A percentile compares a stretch with the other conserved stretches of the same genome.
Evolutionary conservation across 2,888 invertebrate species (phyloP).

Genomic region (Drosophila pseudotalamancana): DNA sequence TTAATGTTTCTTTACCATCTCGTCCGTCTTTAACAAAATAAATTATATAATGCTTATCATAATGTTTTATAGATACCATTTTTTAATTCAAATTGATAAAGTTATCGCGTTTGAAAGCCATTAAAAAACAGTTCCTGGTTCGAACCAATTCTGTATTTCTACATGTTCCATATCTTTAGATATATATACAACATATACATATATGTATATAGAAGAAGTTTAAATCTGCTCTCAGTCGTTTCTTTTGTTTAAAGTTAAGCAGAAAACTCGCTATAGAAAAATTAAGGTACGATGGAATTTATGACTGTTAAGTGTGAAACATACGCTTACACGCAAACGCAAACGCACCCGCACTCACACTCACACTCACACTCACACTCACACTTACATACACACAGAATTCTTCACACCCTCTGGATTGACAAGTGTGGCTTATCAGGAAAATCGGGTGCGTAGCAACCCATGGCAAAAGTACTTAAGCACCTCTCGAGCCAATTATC

Average conservation of each 20-base stretch:
- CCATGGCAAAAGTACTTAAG: constrained; percentile 43
- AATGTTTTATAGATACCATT: too few species aligned
- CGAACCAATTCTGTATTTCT: too few species aligned
- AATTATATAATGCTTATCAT: too few species aligned
- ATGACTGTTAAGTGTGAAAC: constrained; percentile 36
- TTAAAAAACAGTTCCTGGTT: too few species aligned
- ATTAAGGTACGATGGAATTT: constrained; percentile 16
- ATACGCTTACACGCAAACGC: neutral
- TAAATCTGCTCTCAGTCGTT: neutral
- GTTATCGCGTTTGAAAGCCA: too few species aligned
- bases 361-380: neutral
- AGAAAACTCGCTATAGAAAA: neutral
- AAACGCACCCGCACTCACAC: constrained; percentile 1
- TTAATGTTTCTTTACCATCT: too few species aligned
- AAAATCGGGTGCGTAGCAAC: constrained; percentile 36
- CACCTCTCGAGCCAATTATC: constrained; percentile 13
- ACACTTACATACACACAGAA: neutral
- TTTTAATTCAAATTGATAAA: too few species aligned
- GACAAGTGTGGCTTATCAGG: constrained; percentile 17
- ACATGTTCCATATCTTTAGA: too few species aligned
- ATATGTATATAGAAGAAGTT: too few species aligned
- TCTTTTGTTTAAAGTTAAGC: neutral
- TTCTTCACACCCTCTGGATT: neutral
- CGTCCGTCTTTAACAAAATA: too few species aligned
- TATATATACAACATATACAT: neutral